Base-by-base conservation (phyloP, 2,113 vertebrate species). In the Leucosticte australis region DNA sequence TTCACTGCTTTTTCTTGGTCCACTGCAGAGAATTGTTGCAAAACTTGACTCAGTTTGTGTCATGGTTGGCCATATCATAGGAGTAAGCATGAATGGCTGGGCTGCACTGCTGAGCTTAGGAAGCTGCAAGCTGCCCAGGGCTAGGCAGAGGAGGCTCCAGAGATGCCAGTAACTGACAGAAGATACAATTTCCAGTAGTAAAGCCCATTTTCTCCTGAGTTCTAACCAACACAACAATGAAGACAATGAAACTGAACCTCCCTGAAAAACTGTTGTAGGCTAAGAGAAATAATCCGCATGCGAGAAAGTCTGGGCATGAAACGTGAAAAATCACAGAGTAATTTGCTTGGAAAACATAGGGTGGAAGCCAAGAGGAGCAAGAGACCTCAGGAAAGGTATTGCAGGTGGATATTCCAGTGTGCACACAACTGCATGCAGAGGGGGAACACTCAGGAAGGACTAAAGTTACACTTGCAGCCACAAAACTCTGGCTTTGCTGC, bases 401-500 rank as follows among this genome's bases (percentile, higher is more conserved):
- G 0, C 4, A 44, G 8, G 37, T 53, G 30, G 20, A n/a, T 5
- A n/a, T 8, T 1, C 8, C 15, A 42, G 22, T 26, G 10, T 14
- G 28, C 9, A 30, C 24, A 53, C 8, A 42, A 46, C 23, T 44
- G 13, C 8, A 31, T 4, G 26, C 22, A 49, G 11, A 62, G n/a
- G 9, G 2, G 19, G 21, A 75, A 13, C 14, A 49, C 6, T 7
- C 8, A 22, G 30, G n/a, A 77, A 8, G 4, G 30, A 21, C 7
- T 39, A 22, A 41, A 92, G 14, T 7, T 69, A 33, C 7, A 19
- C 15, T 27, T 10, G 13, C 18, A 69, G 15, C 18, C 49, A 53
- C 9, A 69, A 49, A 83, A 22, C 17, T 42, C 17, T 20, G 20
- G 21, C 16, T 83, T 56, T 87, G 30, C 11, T 91, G 46, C 23